Evolutionary conservation across 2,113 vertebrate genomes (phyloP), one percentile per base, ranked within the genome.

Genomic region (Ia io): DNA sequence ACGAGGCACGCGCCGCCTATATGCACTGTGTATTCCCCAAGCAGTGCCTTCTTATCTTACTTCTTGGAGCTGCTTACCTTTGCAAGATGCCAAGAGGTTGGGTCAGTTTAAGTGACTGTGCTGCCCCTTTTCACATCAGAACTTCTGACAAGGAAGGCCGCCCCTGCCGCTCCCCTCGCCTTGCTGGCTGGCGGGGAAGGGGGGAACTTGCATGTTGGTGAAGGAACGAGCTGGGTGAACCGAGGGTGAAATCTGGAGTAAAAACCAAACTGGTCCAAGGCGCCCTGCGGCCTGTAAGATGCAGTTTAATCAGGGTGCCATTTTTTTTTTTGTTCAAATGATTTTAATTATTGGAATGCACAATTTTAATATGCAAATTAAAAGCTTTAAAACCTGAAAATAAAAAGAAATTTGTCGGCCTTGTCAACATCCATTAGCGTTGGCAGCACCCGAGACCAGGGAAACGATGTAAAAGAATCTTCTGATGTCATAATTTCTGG

Each of bases 41-140:
- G 99, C 98, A 99, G 99, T 98, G 98, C 98, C 98, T 99, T 99
- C 99, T 99, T 99, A 99, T 99, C 99, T 99, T 99, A 99, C 99
- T 99, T 98, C 99, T 99, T 98, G 99, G 99, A 98, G 98, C 98
- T 99, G 98, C 98, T 99, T 99, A 99, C 99, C 99, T 99, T 99
- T 99, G 99, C 99, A 99, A 99, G 98, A 98, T 98, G 98, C 98
- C 98, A 98, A 98, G 98, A 98, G 98, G 98, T 99, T 98, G 98
- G 49, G 16, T 49, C 49, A 14, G 49, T 49, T 49, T 49, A 49
- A 16, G 49, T 49, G 49, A 16, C 49, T 98, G 98, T 98, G 98
- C 98, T 98, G 97, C 98, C 98, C 98, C 97, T 97, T 98, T 98
- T 97, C 97, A 98, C 98, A 98, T 98, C 95, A 97, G 97, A 98